Percentiles rank a stretch among this genome's conserved stretches.
Evolutionary conservation across 1,140 invertebrate genomes (phyloP).

Genomic region (Hyles euphorbiae): DNA sequence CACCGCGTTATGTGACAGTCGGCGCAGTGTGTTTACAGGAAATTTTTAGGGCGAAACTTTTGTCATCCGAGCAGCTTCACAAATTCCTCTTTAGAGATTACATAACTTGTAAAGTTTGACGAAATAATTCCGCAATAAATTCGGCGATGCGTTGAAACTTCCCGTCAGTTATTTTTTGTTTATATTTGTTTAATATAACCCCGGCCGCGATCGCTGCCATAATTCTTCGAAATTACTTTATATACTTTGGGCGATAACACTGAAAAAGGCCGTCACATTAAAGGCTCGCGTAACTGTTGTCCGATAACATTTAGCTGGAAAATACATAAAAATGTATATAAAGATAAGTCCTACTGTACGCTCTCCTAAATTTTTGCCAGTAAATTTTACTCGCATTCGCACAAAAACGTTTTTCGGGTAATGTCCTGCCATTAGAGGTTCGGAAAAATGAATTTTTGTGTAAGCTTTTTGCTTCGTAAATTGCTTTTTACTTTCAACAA

Average conservation of each 20-base stretch:
- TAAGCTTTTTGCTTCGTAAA: conserved; percentile 38
- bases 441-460: conserved; percentile 48
- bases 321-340: conserved; percentile 65
- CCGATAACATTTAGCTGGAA: conserved; percentile 54
- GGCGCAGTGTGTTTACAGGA: conserved; percentile 24
- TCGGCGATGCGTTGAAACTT: conserved; percentile 30
- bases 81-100: conserved; percentile 32
- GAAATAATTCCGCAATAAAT: conserved; percentile 40
- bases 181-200: conserved; percentile 38
- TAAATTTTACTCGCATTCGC: conserved; percentile 51
- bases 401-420: conserved; percentile 55
- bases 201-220: conserved; percentile 32
- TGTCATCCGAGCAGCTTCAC: conserved; percentile 25
- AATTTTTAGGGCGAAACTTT: conserved; percentile 31
- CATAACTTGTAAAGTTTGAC: conserved; percentile 29
- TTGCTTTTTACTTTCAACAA: conserved; percentile 29
- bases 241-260: conserved; percentile 47
- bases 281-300: conserved; percentile 45
- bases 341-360: conserved; percentile 53
- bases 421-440: conserved; percentile 55
- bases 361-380: conserved; percentile 43
- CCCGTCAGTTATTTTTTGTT: conserved; percentile 38
- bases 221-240: conserved; percentile 61
- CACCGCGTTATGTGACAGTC: conserved; percentile 13
- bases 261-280: conserved; percentile 39